Percentiles rank a stretch among this genome's conserved stretches.
Evolutionary conservation across 2,888 invertebrate species (phyloP).

Genomic region (Bembecia ichneumoniformis): DNA sequence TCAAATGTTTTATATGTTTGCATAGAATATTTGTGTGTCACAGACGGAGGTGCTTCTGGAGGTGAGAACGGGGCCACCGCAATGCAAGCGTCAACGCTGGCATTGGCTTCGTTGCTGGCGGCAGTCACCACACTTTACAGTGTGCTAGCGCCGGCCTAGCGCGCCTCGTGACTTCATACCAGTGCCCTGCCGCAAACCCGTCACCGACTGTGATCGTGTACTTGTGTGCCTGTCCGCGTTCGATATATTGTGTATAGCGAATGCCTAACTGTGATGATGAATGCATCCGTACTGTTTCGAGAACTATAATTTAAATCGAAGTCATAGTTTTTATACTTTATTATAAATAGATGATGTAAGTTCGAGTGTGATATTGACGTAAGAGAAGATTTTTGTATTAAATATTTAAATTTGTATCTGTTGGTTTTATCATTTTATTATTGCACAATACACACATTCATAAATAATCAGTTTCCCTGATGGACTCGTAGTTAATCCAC

Average conservation of each 20-base stretch:
- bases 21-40: not conserved
- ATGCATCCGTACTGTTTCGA: conserved; percentile 53
- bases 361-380: conserved; percentile 71
- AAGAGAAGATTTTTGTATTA: conserved; percentile 63
- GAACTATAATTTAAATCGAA: conserved; percentile 68
- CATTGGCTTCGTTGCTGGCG: conserved; percentile 17
- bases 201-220: conserved; percentile 59
- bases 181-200: conserved; percentile 18
- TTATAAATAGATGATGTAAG: conserved; percentile 72
- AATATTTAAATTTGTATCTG: conserved; percentile 39
- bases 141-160: conserved; percentile 37
- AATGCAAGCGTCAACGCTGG: conserved; percentile 2
- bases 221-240: conserved; percentile 49
- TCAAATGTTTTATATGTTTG: not conserved
- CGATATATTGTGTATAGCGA: conserved; percentile 61
- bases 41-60: conserved; percentile 4
- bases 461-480: too few species aligned
- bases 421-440: too few species aligned
- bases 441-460: too few species aligned
- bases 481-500: too few species aligned
- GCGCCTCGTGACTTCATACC: conserved; percentile 3
- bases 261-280: conserved; percentile 56
- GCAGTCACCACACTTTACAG: conserved; percentile 15
- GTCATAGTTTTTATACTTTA: conserved; percentile 72
- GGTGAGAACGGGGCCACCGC: conserved; percentile 14